phyloP scores from a whole-genome alignment of 2,888 invertebrate species.

The Limenitis arthemis region DNA sequence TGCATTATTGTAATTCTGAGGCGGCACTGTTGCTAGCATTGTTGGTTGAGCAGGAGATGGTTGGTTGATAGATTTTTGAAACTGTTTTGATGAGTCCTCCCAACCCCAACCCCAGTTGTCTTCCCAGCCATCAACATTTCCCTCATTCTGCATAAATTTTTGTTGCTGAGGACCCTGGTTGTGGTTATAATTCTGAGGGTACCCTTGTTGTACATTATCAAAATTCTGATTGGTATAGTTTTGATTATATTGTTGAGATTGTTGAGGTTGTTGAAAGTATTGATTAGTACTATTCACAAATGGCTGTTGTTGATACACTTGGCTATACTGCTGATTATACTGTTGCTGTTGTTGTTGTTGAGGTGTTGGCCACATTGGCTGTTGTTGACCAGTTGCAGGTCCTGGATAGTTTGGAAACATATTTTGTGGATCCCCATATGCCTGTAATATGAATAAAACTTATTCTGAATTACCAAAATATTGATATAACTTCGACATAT shows the following conservation, averaged over 20 bases:
- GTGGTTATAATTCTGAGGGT: conserved; percentile 47
- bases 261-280: conserved; percentile 42
- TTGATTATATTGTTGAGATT: conserved; percentile 42
- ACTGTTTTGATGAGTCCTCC: conserved; percentile 68
- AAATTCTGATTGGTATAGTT: conserved; percentile 44
- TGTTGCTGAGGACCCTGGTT: conserved; percentile 41
- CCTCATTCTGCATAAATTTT: conserved; percentile 36
- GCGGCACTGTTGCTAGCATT: conserved; percentile 25
- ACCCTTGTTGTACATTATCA: conserved; percentile 37
- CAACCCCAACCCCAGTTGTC: conserved; percentile 75
- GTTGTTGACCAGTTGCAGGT: conserved; percentile 33
- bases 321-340: conserved; percentile 60
- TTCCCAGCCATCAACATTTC: conserved; percentile 52
- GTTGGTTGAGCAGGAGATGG: conserved; percentile 24
- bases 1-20: conserved; percentile 46
- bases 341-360: conserved; percentile 33
- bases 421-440: conserved; percentile 49
- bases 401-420: conserved; percentile 50
- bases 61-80: conserved; percentile 36
- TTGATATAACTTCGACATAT: not conserved
- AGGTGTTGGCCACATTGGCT: conserved; percentile 53
- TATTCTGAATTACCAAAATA: not conserved
- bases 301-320: conserved; percentile 47
- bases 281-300: conserved; percentile 49
- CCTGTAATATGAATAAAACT: conserved; percentile 37